A percentile compares a stretch with the other conserved stretches of the same genome.
phyloP scores from a whole-genome alignment of 1,140 invertebrate genomes.

The Galendromus occidentalis region DNA sequence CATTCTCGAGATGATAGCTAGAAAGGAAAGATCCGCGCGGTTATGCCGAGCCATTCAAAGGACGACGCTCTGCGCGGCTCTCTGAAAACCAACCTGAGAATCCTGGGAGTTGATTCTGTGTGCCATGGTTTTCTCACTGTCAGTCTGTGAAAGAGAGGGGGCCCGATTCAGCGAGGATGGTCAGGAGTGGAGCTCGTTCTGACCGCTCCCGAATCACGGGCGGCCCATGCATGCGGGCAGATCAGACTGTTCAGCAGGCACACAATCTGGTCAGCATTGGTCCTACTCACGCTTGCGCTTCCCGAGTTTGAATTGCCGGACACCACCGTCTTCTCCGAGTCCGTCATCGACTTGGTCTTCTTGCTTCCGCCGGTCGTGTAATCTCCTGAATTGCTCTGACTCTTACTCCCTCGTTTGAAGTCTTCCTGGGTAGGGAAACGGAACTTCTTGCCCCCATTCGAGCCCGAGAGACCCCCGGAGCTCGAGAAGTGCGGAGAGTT shows the following conservation, averaged over 20 bases:
- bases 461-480: too few relatives aligned
- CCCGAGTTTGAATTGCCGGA: conserved; percentile 40
- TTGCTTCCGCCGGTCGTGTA: too few relatives aligned
- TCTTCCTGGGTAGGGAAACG: conserved; percentile 50
- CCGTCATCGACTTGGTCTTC: conserved; percentile 31
- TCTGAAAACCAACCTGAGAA: conserved; percentile 40
- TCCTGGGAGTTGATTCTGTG: conserved; percentile 63
- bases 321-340: conserved; percentile 64
- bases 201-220: too few relatives aligned
- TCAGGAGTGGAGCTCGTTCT: too few relatives aligned
- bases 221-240: too few relatives aligned
- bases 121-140: conserved; percentile 58
- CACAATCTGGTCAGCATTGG: background rate
- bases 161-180: background rate
- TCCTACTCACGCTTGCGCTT: conserved; percentile 31
- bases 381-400: too few relatives aligned
- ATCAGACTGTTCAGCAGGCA: too few relatives aligned
- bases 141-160: conserved; percentile 31
- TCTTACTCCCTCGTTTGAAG: too few relatives aligned
- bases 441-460: conserved; percentile 37
- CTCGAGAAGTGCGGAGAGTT: conserved; percentile 45
- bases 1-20: conserved; percentile 74
- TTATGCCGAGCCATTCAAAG: too few relatives aligned
- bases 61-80: too few relatives aligned
- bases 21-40: too few relatives aligned